A percentile compares a stretch with the other conserved stretches of the same genome.
Evolutionary conservation across 53 echinoderm and acorn worm species (phyloP).

Genomic region (Holothuria scabra): DNA sequence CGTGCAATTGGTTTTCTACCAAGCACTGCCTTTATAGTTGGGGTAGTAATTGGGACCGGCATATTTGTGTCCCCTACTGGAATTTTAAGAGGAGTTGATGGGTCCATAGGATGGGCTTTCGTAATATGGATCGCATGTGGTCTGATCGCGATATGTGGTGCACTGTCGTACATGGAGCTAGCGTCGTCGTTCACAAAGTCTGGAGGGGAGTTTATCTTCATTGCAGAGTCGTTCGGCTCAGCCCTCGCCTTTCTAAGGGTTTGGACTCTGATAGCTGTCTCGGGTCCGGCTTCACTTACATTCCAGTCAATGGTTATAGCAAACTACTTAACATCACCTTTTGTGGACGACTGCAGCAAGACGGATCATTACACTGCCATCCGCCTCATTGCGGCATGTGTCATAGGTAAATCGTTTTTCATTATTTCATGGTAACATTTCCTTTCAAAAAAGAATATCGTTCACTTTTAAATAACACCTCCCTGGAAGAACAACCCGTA

Average conservation of each 20-base stretch:
- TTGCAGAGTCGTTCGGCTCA: slow-evolving; percentile 55
- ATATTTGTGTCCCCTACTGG: no score
- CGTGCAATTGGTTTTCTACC: slow-evolving; percentile 42
- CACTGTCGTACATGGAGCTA: no score
- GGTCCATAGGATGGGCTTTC: slow-evolving; percentile 68
- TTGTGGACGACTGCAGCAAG: slow-evolving; percentile 39
- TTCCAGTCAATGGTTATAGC: slow-evolving; percentile 57
- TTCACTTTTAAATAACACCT: no score
- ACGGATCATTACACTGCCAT: slow-evolving; percentile 25
- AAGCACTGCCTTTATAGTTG: no score
- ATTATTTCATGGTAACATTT: no score
- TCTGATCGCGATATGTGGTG: no score
- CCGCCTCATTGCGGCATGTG: slow-evolving; percentile 55
- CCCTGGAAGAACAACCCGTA: no score
- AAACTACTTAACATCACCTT: slow-evolving; percentile 58
- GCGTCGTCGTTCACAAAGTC: no score
- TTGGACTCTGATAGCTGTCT: slow-evolving; percentile 58
- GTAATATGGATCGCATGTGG: no score
- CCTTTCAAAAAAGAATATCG: no score
- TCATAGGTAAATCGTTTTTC: slow-evolving; percentile 63
- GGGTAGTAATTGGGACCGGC: slow-evolving; percentile 43
- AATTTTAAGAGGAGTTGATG: slow-evolving; percentile 71
- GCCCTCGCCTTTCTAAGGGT: slow-evolving; percentile 57
- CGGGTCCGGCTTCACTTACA: slow-evolving; percentile 45
- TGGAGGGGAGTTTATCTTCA: slow-evolving; percentile 71